These are phyloP conservation scores for Cosmia pyralina DNA, from an alignment of 2,888 invertebrate species.

Conservation along the genomic window DNA sequence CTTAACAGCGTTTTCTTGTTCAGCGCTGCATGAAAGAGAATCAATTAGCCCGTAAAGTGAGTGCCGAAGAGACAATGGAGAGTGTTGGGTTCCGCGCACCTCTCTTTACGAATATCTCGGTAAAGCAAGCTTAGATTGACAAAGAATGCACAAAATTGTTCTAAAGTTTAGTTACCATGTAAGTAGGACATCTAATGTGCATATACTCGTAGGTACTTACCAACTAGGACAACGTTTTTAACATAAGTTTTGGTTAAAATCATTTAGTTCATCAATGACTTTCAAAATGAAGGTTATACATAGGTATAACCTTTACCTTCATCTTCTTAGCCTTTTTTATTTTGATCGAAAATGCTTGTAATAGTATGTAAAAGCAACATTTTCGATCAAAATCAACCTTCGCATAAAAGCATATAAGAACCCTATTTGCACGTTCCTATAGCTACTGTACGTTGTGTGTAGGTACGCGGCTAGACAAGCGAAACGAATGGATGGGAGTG, in stretches of 20 bases:
- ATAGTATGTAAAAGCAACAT: background rate
- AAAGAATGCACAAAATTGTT: constrained; percentile 19
- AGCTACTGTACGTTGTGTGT: background rate
- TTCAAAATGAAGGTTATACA: background rate
- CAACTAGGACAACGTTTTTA: no score
- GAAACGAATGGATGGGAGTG: constrained; percentile 43
- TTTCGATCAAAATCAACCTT: no score
- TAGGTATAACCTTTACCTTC: no score
- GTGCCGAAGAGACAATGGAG: constrained; percentile 75
- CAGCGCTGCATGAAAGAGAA: constrained; percentile 81
- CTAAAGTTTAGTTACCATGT: background rate
- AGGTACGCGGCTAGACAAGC: constrained; percentile 28
- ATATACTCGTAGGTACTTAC: no score
- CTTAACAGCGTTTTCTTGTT: constrained; percentile 84
- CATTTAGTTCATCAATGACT: background rate
- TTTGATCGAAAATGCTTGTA: no score
- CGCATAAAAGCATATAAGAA: no score
- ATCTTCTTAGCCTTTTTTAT: no score
- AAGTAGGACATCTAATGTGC: background rate
- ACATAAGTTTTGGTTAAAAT: no score
- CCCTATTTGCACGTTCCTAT: background rate
- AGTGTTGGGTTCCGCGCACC: constrained; percentile 62
- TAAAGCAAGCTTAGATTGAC: constrained; percentile 6
- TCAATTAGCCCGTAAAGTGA: constrained; percentile 83
- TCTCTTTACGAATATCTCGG: constrained; percentile 25